Conservation (phyloP, 2,888 invertebrate species). For the Drosophila anomelani region DNA sequence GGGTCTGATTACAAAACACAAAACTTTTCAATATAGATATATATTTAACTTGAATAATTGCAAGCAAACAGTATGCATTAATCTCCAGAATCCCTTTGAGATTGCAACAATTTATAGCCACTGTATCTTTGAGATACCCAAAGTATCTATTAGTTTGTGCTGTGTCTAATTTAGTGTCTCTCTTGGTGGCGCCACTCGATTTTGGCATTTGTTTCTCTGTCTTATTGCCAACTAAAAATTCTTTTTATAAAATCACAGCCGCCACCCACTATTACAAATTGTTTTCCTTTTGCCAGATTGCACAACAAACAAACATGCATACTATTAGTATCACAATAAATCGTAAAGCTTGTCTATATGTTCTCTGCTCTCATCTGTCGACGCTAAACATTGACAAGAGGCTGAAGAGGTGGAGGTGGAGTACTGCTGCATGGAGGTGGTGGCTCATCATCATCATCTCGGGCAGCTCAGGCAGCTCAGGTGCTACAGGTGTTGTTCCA, state of each 20-base stretch:
- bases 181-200: conserved; percentile 54
- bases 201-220: conserved; percentile 35
- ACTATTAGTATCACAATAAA: conserved; percentile 8
- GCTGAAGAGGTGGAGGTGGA: neutral
- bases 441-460: conserved; percentile 2
- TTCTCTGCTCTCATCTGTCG: conserved; percentile 33
- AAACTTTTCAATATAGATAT: neutral
- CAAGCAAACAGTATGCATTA: neutral
- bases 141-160: conserved; percentile 10
- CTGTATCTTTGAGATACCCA: conserved; percentile 19
- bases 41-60: neutral
- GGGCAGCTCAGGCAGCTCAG: neutral
- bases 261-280: conserved; percentile 17
- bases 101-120: neutral
- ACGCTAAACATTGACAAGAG: conserved; percentile 15
- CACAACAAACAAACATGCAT: conserved; percentile 44
- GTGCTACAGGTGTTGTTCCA: conserved; percentile 22
- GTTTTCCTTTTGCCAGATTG: conserved; percentile 33
- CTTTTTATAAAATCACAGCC: conserved; percentile 34
- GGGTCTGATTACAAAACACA: conserved; percentile 2
- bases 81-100: neutral
- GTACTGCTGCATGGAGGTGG: conserved; percentile 7
- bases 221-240: conserved; percentile 42
- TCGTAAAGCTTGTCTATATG: neutral
- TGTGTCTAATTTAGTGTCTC: conserved; percentile 20